Conservation (phyloP, 2,113 vertebrate genomes). For the Apteryx mantelli region DNA sequence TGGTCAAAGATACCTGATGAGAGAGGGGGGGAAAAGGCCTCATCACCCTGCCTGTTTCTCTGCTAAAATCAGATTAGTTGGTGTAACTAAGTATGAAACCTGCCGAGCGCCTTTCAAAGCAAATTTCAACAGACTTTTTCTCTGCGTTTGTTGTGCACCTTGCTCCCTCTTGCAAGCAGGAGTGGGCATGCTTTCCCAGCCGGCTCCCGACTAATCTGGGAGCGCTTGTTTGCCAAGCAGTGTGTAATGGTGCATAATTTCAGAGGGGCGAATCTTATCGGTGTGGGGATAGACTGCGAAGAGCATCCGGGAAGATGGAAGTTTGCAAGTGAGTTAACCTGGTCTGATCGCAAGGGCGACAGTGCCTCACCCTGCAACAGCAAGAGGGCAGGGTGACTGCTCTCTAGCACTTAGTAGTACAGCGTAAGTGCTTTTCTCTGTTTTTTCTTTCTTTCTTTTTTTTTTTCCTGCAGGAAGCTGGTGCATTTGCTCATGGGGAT, state of each 20-base stretch:
- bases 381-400: rapidly evolving
- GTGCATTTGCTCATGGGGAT: rapidly evolving
- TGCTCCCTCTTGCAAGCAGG: neutral
- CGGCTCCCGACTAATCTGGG: neutral
- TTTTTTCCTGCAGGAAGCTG: neutral
- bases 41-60: neutral
- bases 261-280: neutral
- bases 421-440: rapidly evolving
- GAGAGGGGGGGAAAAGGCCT: neutral
- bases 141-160: rapidly evolving
- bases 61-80: neutral
- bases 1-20: neutral
- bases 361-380: rapidly evolving
- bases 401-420: too few species aligned
- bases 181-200: rapidly evolving
- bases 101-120: neutral
- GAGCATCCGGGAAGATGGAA: neutral
- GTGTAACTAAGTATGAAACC: neutral
- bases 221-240: neutral
- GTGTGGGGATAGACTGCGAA: neutral
- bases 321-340: neutral
- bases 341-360: neutral
- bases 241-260: neutral
- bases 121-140: neutral
- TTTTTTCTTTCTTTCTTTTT: neutral